Conservation (phyloP, 2,113 vertebrate genomes). For the Cranoglanis bouderius region DNA sequence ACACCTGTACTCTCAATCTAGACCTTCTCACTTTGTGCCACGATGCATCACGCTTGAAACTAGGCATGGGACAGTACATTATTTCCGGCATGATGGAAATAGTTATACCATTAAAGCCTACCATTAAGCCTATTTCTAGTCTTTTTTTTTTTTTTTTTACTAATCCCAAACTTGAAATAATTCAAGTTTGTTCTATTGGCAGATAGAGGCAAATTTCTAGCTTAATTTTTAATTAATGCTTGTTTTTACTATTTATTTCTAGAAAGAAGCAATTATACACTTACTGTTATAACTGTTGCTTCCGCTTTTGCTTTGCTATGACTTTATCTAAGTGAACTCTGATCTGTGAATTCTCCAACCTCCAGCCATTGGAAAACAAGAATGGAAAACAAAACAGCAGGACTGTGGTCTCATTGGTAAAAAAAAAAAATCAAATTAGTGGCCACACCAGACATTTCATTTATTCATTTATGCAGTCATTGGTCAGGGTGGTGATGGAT, state of each 20-base stretch:
- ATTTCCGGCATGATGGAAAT: neutral
- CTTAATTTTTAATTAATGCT: neutral
- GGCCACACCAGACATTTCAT: too few species aligned
- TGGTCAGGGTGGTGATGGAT: too few species aligned
- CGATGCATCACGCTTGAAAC: neutral
- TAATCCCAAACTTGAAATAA: neutral
- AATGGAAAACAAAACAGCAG: too few species aligned
- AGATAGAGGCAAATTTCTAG: neutral
- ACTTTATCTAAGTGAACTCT: neutral
- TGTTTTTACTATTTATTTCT: neutral
- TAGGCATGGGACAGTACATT: neutral
- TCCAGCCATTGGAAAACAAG: too few species aligned
- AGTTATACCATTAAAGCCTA: neutral
- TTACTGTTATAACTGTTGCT: too few species aligned
- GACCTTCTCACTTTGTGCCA: conserved; percentile 1
- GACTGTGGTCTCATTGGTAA: too few species aligned
- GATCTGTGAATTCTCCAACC: neutral
- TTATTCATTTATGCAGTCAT: neutral
- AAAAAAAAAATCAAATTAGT: too few species aligned
- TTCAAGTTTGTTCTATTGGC: neutral
- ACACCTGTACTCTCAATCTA: neutral
- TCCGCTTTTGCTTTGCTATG: neutral
- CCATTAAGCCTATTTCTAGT: neutral
- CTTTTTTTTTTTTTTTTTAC: rapidly evolving
- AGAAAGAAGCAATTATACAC: neutral